Evolutionary conservation across 2,888 invertebrate genomes (phyloP).

Genomic region (Ethmia dodecea): DNA sequence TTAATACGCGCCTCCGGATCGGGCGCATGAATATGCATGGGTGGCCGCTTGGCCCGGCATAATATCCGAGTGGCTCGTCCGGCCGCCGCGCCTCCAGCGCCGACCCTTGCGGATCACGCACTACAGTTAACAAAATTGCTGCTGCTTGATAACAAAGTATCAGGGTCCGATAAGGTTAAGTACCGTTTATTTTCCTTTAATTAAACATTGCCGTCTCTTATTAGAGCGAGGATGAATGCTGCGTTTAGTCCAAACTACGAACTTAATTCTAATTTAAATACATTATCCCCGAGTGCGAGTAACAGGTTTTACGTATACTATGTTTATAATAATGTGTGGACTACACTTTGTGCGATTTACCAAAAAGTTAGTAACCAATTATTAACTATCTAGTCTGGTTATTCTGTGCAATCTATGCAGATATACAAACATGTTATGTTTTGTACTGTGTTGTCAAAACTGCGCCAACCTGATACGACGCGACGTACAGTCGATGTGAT

Average conservation of each 20-base stretch:
- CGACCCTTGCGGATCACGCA: constrained; percentile 9
- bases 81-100: constrained; percentile 10
- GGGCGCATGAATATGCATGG: constrained; percentile 71
- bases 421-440: no score
- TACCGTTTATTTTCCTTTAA: constrained; percentile 9
- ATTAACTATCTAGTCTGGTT: no score
- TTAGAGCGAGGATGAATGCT: neutral
- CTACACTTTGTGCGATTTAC: no score
- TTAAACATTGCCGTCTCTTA: constrained; percentile 6
- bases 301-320: no score
- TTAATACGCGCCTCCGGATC: constrained; percentile 71
- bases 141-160: constrained; percentile 14
- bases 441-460: no score
- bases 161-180: constrained; percentile 8
- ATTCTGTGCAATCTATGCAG: no score
- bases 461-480: constrained; percentile 17
- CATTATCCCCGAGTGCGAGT: no score
- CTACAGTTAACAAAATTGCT: constrained; percentile 13
- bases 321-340: no score
- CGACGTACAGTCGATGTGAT: constrained; percentile 21
- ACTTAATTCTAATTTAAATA: neutral
- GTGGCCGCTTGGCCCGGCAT: constrained; percentile 51
- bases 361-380: no score
- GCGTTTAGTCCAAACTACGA: neutral
- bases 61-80: constrained; percentile 49